Evolutionary conservation across 1,140 invertebrate species (phyloP), one percentile per base, ranked within the genome.

Genomic region (Aphelinus certus): DNA sequence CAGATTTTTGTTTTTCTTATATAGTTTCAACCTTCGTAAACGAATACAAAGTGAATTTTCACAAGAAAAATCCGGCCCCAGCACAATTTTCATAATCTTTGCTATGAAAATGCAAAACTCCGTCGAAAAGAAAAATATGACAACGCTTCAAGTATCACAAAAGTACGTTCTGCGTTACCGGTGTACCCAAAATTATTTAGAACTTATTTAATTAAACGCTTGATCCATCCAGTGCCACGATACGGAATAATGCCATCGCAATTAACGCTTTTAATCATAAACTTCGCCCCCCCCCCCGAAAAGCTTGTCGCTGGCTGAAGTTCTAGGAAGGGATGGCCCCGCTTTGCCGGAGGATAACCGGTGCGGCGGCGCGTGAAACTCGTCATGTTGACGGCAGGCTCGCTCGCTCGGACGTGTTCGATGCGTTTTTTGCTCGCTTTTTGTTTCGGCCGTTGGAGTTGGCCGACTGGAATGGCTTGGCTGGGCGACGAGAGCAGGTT

Each of bases 181-280:
- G 26, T 26, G 26, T 26, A 26, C 26, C 26, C 26, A 26, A 26
- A 26, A 26, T 26, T 26, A 26, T 26, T 26, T 10, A 57, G 55
- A 65, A 70, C 56, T 75, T 73, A 73, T 73, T 73, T 70, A 75
- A 75, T 75, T 75, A 75, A 70, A 64, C 64, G 53, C 48, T 9
- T 53, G 58, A 73, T 66, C 46, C 10, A 3, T 73, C 49, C 46
- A 47, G 9, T 45, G 4, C 42, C 55, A 61, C 10, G 55, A 63
- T 68, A 43, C 66, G 63, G 10, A 26, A 71, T 63, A 68, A 68
- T 74, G 43, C 65, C 51, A 46, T 63, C 49, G 73, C 66, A 74
- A 74, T 74, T 74, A 74, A 69, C 73, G 57, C 73, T 68, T 74
- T 69, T 74, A 68, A 74, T 63, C 73, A 69, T 69, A 63, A 64